These are phyloP conservation scores for Rhinogobius similis DNA, from an alignment of 2,113 vertebrate genomes.

Conservation along the genomic window DNA sequence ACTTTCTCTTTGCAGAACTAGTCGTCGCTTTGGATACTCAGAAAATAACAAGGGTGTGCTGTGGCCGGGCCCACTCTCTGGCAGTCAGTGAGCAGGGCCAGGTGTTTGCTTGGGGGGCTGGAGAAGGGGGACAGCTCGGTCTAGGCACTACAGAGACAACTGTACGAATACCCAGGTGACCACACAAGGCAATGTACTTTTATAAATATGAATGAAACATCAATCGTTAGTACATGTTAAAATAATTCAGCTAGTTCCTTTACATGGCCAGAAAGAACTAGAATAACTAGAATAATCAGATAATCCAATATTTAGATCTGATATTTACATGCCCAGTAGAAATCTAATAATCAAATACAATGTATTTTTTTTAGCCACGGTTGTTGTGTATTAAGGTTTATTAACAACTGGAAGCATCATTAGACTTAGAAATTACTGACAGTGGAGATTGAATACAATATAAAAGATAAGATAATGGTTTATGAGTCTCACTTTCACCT, in stretches of 20 bases:
- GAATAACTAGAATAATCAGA: too few relatives aligned
- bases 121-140: slow-evolving; percentile 89
- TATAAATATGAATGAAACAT: neutral
- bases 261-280: too few relatives aligned
- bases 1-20: slow-evolving; percentile 76
- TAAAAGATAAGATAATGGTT: too few relatives aligned
- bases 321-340: too few relatives aligned
- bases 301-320: too few relatives aligned
- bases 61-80: slow-evolving; percentile 87
- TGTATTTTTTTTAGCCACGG: too few relatives aligned
- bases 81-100: slow-evolving; percentile 91
- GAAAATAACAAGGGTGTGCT: slow-evolving; percentile 87
- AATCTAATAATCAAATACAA: too few relatives aligned
- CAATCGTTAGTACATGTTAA: neutral
- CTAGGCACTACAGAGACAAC: slow-evolving; percentile 83
- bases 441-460: too few relatives aligned
- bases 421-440: neutral
- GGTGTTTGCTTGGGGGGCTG: slow-evolving; percentile 92
- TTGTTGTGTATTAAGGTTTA: neutral
- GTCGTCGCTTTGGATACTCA: slow-evolving; percentile 88
- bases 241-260: too few relatives aligned
- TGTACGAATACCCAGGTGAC: slow-evolving; percentile 89
- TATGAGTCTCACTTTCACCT: too few relatives aligned
- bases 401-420: neutral
- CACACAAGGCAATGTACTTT: neutral